Percentiles rank a stretch among this genome's conserved stretches.
Conservation (phyloP, 2,797 vertebrate genomes). For the Oceanodroma leucorhoa region DNA sequence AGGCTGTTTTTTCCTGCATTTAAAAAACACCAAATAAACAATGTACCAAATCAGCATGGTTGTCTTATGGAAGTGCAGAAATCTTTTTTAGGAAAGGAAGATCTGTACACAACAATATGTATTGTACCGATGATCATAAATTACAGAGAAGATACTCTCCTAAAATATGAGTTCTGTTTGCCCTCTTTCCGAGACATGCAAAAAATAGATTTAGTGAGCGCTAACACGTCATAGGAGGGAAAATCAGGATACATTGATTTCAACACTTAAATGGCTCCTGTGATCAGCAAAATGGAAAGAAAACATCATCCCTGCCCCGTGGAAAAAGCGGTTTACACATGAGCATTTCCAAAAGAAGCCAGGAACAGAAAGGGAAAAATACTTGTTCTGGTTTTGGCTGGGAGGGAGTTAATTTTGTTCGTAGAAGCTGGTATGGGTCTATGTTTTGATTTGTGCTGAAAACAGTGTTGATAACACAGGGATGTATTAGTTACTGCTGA, state of each 20-base stretch:
- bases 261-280: background rate
- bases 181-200: background rate
- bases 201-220: background rate
- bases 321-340: background rate
- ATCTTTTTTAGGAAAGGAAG: background rate
- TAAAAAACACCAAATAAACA: background rate
- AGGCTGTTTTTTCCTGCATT: background rate
- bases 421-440: too few species aligned
- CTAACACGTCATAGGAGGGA: background rate
- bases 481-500: too few species aligned
- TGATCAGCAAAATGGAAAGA: background rate
- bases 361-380: background rate
- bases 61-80: background rate
- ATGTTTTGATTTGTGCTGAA: too few species aligned
- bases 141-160: background rate
- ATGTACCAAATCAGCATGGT: background rate
- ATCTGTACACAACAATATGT: background rate
- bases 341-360: conserved; percentile 18
- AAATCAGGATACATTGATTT: background rate
- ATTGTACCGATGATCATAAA: background rate
- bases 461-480: too few species aligned
- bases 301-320: background rate
- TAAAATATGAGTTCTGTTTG: background rate
- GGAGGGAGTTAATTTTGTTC: too few species aligned
- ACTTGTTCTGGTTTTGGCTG: background rate